Evolutionary conservation across 2,888 invertebrate species (phyloP), one percentile per base, ranked within the genome.

Genomic region (Folsomia candida): DNA sequence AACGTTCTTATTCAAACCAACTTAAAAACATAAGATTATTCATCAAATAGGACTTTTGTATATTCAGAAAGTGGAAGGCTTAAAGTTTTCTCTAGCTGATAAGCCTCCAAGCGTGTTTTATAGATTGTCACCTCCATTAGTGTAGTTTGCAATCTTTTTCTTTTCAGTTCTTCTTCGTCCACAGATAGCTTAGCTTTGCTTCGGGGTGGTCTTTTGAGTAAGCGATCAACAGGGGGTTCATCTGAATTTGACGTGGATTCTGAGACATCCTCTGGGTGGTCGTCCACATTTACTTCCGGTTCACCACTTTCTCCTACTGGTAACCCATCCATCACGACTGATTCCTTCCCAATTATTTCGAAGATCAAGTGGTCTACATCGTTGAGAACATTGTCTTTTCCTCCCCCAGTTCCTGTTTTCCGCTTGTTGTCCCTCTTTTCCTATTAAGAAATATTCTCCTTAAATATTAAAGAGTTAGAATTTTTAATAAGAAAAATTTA

Each of bases 271-370:
- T n/a, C n/a, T n/a, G n/a, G n/a, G n/a, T n/a, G n/a, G n/a, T n/a
- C n/a, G n/a, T n/a, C n/a, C n/a, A n/a, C n/a, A n/a, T n/a, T n/a
- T n/a, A n/a, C n/a, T n/a, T n/a, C n/a, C n/a, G n/a, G n/a, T n/a
- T n/a, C n/a, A n/a, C n/a, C n/a, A n/a, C n/a, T n/a, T 58, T 67
- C 67, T 18, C 29, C 58, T n/a, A 67, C 26, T 1, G 20, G 6
- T 2, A 67, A 11, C 9, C 67, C 67, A 20, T 59, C 47, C 1
- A 67, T 47, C 1, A 37, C 25, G 3, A 60, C 47, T n/a, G 67
- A 59, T 2, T 60, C 59, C 2, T 2, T 6, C 3, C 67, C 67
- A 22, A 59, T 25, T 18, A 59, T 59, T 59, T 59, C 57, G n/a
- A n/a, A n/a, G n/a, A n/a, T n/a, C n/a, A 54, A 18, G 18, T 59